phyloP scores from a whole-genome alignment of 2,888 invertebrate species.

The Archips xylosteana region DNA sequence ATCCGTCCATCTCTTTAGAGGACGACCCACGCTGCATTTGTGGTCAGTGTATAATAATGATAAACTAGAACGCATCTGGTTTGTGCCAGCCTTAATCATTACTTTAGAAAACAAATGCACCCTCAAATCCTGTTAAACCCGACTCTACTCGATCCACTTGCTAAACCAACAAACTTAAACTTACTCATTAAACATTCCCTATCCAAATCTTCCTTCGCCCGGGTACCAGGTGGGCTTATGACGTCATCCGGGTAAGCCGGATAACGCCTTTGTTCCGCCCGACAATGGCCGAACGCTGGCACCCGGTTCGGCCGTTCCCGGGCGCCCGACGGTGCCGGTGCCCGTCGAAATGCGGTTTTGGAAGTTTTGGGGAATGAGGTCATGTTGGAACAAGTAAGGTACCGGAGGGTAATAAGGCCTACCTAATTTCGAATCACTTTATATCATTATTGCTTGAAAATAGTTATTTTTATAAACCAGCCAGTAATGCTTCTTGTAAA shows the following conservation, averaged over 20 bases:
- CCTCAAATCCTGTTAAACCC: background rate
- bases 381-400: background rate
- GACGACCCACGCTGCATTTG: too few relatives aligned
- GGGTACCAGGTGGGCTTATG: slow-evolving; percentile 54
- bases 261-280: slow-evolving; percentile 44
- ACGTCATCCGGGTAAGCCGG: slow-evolving; percentile 54
- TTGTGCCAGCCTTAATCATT: too few relatives aligned
- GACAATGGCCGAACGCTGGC: background rate
- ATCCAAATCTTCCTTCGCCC: slow-evolving; percentile 19
- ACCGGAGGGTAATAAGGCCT: too few relatives aligned
- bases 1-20: too few relatives aligned
- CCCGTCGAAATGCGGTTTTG: background rate
- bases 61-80: too few relatives aligned
- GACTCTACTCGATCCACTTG: background rate
- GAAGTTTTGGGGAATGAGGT: background rate
- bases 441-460: too few relatives aligned
- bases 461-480: too few relatives aligned
- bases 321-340: background rate
- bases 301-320: background rate
- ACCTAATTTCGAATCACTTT: too few relatives aligned
- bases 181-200: background rate
- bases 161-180: background rate
- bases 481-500: too few relatives aligned
- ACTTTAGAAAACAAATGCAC: background rate
- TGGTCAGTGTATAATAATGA: too few relatives aligned